Evolutionary conservation across 2,888 invertebrate genomes (phyloP).

Genomic region (Pseudococcus viburni): DNA sequence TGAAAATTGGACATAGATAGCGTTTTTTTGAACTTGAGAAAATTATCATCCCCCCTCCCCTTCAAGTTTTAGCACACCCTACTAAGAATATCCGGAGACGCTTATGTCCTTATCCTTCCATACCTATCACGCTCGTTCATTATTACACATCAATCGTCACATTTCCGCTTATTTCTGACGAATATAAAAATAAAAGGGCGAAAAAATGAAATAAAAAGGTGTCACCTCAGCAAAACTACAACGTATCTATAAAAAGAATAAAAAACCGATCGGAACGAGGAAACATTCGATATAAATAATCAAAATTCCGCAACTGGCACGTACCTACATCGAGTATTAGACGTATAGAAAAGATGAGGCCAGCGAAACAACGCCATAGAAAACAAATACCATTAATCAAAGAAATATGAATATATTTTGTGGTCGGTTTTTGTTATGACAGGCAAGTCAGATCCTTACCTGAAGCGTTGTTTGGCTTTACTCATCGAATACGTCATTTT

Average conservation of each 20-base stretch:
- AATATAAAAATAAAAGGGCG: background rate
- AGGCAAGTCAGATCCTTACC: constrained; percentile 48
- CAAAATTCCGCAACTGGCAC: constrained; percentile 45
- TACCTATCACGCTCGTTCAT: too few relatives aligned
- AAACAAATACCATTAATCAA: constrained; percentile 58
- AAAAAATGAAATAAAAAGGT: background rate
- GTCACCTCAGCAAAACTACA: background rate
- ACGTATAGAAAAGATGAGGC: background rate
- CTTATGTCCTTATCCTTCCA: too few relatives aligned
- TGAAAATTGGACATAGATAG: too few relatives aligned
- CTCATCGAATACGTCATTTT: constrained; percentile 53
- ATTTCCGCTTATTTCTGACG: background rate
- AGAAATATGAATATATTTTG: constrained; percentile 42
- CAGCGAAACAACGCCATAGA: background rate
- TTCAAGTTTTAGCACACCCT: too few relatives aligned
- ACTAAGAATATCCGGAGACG: too few relatives aligned
- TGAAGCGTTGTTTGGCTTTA: constrained; percentile 48
- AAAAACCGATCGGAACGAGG: background rate
- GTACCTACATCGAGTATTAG: background rate
- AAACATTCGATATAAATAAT: constrained; percentile 39
- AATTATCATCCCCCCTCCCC: too few relatives aligned
- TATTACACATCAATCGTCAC: too few relatives aligned
- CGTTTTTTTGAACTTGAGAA: too few relatives aligned
- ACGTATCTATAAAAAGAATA: background rate
- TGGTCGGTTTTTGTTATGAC: constrained; percentile 47